Evolutionary conservation across 2,113 vertebrate genomes (phyloP), one percentile per base, ranked within the genome.

Genomic region (Oxygymnocypris stewartii): DNA sequence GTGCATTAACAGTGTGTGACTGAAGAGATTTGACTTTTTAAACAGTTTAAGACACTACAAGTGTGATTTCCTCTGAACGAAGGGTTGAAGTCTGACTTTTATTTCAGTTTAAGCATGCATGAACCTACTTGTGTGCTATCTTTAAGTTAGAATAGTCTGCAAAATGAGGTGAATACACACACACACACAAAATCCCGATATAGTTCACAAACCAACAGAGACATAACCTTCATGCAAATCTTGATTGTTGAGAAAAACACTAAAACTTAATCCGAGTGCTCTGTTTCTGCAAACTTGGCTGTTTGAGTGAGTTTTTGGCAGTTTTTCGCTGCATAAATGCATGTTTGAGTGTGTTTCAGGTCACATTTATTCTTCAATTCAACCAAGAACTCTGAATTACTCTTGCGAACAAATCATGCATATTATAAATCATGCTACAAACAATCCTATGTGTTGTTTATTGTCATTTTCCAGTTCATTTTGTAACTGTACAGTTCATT

Each of bases 401-500:
- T 47, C 59, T 47, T 65, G 13, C 59, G 42, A 82, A 31, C 12
- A 67, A 65, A 47, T 25, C 40, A 82, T n/a, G 18, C 42, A 35
- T 51, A 31, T 69, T 31, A 35, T 35, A 49, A 42, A 28, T 25
- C 61, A 67, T 47, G 0, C 37, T 42, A 42, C 61, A 81, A 67
- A 71, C 28, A 49, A 35, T 13, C 4, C 3, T 69, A 14, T n/a
- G 25, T 82, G 80, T 69, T 51, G 6, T 49, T 49, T 82, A 51
- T 44, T 10, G 84, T 88, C 88, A 86, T 91, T 83, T 88, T 90
- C 85, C 89, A 92, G 91, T 86, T 87, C 87, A 85, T 77, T 63
- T 79, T 81, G n/a, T 71, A 63, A 63, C 40, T 40, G 74, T 81
- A 69, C 25, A 51, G 42, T 42, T 86, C 79, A 85, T 84, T 84